phyloP scores from a whole-genome alignment of 1,140 invertebrate genomes.

The Drosophila ficusphila region DNA sequence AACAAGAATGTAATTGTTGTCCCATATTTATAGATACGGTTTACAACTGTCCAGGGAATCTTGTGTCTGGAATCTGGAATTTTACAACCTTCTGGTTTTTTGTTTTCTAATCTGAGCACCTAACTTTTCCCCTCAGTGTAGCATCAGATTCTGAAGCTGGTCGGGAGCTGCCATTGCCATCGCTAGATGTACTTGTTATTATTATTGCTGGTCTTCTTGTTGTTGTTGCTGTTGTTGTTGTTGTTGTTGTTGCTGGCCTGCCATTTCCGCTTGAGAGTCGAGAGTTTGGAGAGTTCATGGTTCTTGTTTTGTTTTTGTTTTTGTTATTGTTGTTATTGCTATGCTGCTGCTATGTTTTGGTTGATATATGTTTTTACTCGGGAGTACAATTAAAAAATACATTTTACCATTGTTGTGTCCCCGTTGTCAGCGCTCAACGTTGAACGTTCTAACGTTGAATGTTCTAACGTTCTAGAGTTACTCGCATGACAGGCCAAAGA shows the following conservation, averaged over 20 bases:
- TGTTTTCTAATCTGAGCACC: too few relatives aligned
- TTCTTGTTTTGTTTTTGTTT: constrained; percentile 35
- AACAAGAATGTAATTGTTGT: too few relatives aligned
- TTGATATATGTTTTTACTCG: constrained; percentile 75
- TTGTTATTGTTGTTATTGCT: constrained; percentile 13
- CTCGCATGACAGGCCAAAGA: constrained; percentile 73
- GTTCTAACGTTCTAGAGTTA: constrained; percentile 12
- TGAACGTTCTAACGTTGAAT: constrained; percentile 4
- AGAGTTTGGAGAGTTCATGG: constrained; percentile 67
- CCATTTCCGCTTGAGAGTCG: constrained; percentile 77
- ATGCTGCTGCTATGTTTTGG: constrained; percentile 47
- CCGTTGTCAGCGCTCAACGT: constrained; percentile 40
- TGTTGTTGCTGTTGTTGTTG: constrained; percentile 34
- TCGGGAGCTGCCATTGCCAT: constrained; percentile 40
- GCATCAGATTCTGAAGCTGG: constrained; percentile 18
- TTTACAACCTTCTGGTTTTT: too few relatives aligned
- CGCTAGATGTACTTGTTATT: constrained; percentile 47
- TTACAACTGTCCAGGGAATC: too few relatives aligned
- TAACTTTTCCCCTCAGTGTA: constrained; percentile 13
- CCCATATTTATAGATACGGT: too few relatives aligned
- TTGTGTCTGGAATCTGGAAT: too few relatives aligned
- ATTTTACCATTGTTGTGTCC: constrained; percentile 71
- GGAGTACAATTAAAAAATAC: constrained; percentile 81
- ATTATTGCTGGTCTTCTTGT: constrained; percentile 28
- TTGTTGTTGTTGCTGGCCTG: constrained; percentile 46